A percentile compares a stretch with the other conserved stretches of the same genome.
phyloP scores from a whole-genome alignment of 2,888 invertebrate genomes.

The Spicauda simplicius region DNA sequence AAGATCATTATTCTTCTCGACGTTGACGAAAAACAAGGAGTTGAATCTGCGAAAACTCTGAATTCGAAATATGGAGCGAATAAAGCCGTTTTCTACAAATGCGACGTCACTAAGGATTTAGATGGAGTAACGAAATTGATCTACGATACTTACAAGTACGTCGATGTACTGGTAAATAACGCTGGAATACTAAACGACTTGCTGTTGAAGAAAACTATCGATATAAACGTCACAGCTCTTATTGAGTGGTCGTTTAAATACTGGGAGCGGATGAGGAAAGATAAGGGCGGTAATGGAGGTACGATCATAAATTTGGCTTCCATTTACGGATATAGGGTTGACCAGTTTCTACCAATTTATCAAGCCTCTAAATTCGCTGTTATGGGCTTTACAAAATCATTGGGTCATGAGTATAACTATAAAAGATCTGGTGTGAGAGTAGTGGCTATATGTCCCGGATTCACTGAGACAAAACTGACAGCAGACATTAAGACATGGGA shows the following conservation, averaged over 20 bases:
- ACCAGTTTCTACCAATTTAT: conserved; percentile 83
- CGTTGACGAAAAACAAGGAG: conserved; percentile 50
- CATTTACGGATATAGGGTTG: conserved; percentile 80
- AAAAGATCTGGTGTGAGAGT: conserved; percentile 78
- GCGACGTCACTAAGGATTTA: conserved; percentile 76
- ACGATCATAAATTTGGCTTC: conserved; percentile 88
- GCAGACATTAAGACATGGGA: conserved; percentile 41
- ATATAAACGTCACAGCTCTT: conserved; percentile 64
- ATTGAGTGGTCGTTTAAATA: conserved; percentile 78
- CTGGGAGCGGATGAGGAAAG: conserved; percentile 84
- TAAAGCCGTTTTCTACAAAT: conserved; percentile 68
- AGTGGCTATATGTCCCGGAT: conserved; percentile 82
- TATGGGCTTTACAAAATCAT: conserved; percentile 70
- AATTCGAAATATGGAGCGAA: conserved; percentile 67
- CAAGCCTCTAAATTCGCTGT: conserved; percentile 86
- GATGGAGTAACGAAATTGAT: conserved; percentile 63
- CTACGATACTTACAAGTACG: conserved; percentile 56
- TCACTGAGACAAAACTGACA: conserved; percentile 68
- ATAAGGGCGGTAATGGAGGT: conserved; percentile 85
- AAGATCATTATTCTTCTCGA: conserved; percentile 50
- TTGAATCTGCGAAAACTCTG: conserved; percentile 58
- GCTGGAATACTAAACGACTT: conserved; percentile 65
- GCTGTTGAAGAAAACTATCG: conserved; percentile 53
- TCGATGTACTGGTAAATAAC: conserved; percentile 75
- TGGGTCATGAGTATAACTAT: conserved; percentile 72